Conservation (phyloP, 2,113 vertebrate genomes). For the Irena cyanogastra region DNA sequence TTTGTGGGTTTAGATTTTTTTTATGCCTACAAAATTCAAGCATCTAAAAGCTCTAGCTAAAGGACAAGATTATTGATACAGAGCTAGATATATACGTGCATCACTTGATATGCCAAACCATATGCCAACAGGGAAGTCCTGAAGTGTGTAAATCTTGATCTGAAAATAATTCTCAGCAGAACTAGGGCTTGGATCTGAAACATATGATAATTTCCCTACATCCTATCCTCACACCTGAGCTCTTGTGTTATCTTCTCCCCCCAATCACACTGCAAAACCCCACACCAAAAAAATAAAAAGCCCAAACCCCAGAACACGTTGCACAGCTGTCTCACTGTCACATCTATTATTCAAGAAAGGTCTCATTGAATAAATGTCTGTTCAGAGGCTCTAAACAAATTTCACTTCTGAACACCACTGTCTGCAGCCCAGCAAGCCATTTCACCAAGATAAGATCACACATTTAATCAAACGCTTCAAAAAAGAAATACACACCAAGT, state of each 20-base stretch:
- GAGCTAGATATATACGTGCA: neutral
- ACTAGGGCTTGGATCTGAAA: neutral
- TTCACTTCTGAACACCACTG: slow-evolving; percentile 73
- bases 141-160: neutral
- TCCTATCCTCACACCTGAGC: neutral
- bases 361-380: slow-evolving; percentile 73
- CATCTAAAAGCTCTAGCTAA: neutral
- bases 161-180: neutral
- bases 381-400: slow-evolving; percentile 73
- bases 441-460: slow-evolving; percentile 73
- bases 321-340: slow-evolving; percentile 51
- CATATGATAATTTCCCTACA: neutral
- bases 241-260: neutral
- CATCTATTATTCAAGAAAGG: slow-evolving; percentile 74
- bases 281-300: neutral
- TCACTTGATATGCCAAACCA: neutral
- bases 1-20: neutral
- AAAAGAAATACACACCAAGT: slow-evolving; percentile 65
- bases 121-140: neutral
- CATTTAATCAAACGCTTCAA: slow-evolving; percentile 71
- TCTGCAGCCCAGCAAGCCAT: slow-evolving; percentile 68
- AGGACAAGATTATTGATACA: neutral
- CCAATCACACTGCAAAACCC: neutral
- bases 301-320: neutral
- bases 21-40: neutral